Percentiles rank a stretch among this genome's conserved stretches.
phyloP scores from a whole-genome alignment of 37 sponge, comb jelly and placozoan genomes.

The Mnemiopsis leidyi region DNA sequence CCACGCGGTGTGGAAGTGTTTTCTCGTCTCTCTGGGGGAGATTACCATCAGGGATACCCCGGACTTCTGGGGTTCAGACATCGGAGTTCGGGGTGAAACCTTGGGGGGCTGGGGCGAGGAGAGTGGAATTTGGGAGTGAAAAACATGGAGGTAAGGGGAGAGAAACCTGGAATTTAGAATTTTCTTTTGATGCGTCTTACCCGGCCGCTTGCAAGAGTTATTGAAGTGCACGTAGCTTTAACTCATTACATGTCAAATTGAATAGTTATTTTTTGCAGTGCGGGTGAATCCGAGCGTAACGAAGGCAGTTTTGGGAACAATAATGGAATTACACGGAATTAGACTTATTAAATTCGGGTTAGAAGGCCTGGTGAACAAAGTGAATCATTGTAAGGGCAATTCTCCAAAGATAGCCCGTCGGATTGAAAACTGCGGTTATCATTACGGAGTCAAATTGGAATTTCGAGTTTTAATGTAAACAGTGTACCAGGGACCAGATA shows the following conservation, averaged over 20 bases:
- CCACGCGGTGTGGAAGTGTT: too few species aligned
- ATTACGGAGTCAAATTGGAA: not conserved
- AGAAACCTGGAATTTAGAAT: too few species aligned
- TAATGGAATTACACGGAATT: not conserved
- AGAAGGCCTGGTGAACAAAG: not conserved
- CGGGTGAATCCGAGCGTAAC: not conserved
- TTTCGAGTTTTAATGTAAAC: not conserved
- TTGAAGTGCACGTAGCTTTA: too few species aligned
- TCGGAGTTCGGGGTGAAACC: too few species aligned
- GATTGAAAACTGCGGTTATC: not conserved
- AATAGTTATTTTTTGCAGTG: not conserved
- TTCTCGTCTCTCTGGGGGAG: too few species aligned
- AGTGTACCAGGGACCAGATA: not conserved
- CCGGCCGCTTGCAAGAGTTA: too few species aligned
- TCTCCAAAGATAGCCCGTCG: not conserved
- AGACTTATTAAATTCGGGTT: not conserved
- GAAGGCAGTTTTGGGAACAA: not conserved
- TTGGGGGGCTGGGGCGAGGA: too few species aligned
- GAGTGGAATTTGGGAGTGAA: too few species aligned
- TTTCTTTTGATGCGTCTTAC: too few species aligned
- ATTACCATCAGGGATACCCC: too few species aligned
- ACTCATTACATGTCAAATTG: not conserved
- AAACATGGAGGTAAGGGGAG: too few species aligned
- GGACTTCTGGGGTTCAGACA: too few species aligned
- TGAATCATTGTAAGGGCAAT: not conserved